Evolutionary conservation across 2,113 vertebrate genomes (phyloP), one percentile per base, ranked within the genome.

Genomic region (Vireo altiloquus): DNA sequence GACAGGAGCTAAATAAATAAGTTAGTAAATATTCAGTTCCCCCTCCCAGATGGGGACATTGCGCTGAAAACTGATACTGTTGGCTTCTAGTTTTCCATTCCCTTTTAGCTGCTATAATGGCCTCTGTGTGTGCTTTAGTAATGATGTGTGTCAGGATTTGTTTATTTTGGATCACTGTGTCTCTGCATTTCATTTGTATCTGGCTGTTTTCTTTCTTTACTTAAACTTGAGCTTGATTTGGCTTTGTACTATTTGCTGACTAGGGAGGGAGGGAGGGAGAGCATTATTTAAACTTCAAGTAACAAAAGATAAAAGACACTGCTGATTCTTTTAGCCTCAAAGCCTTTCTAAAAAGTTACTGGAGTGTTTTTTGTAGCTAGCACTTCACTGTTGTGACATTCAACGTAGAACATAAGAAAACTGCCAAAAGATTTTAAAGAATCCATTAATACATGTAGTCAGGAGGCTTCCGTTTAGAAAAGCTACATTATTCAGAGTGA

Each of bases 401-500:
- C 92, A 93, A 94, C 97, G 86, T 30, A 77, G 96, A 97, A 93
- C 95, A 92, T 95, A 96, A 97, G 94, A 97, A 96, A 95, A 94
- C 46, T 97, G 96, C 96, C 96, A 96, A 78, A 96, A 96, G 91
- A 97, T 96, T 97, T 97, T 97, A 96, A 97, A 92, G 88, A 96
- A 95, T 89, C 87, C 93, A 97, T 97, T 98, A 96, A 94, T 97
- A 88, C 94, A 82, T 95, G 65, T 44, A 97, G 96, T 97, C 97
- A 96, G 95, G 95, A 98, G 94, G 77, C 90, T 97, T 96, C 97
- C 54, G 11, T 97, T 98, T 97, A 93, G 88, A 96, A 97, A 97
- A 97, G 93, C 85, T 90, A 81, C 96, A 97, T 98, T 97, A 98
- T 98, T 97, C 96, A 96, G 90, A 95, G 94, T 24, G 92, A 97